A percentile compares a stretch with the other conserved stretches of the same genome.
Conservation (phyloP, 2,888 invertebrate species). For the Parthenolecanium corni region DNA sequence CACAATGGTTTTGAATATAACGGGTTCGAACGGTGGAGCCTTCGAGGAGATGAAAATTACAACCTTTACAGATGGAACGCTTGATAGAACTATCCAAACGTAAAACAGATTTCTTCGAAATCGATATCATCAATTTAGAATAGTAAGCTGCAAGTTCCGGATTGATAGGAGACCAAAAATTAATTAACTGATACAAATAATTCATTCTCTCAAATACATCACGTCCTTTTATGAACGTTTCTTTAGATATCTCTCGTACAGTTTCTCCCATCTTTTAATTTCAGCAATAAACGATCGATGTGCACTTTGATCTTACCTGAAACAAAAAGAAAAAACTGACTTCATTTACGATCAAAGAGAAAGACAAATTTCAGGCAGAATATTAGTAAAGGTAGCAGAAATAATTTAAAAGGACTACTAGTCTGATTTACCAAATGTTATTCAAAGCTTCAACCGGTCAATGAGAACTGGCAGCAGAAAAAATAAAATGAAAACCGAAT, state of each 20-base stretch:
- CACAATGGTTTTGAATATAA: neutral
- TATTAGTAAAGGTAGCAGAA: no score
- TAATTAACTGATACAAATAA: constrained; percentile 24
- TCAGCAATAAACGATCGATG: no score
- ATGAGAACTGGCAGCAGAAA: no score
- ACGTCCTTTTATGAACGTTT: constrained; percentile 12
- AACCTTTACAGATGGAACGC: constrained; percentile 22
- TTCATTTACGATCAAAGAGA: no score
- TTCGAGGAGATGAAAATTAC: neutral
- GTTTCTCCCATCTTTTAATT: no score
- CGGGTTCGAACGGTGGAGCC: constrained; percentile 3
- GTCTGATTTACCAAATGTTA: no score
- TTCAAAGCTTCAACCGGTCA: no score
- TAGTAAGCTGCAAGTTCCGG: constrained; percentile 17
- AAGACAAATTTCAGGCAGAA: no score
- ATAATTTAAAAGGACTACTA: no score
- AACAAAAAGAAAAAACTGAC: no score
- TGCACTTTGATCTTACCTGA: no score
- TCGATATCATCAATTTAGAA: constrained; percentile 13
- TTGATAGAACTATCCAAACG: constrained; percentile 14
- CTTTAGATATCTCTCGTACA: neutral
- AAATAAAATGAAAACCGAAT: no score
- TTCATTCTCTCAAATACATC: constrained; percentile 18
- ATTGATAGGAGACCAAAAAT: constrained; percentile 2
- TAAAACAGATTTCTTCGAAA: constrained; percentile 16